Evolutionary conservation across 2,797 vertebrate species (phyloP), one percentile per base, ranked within the genome.

Genomic region (Lagorchestes hirsutus): DNA sequence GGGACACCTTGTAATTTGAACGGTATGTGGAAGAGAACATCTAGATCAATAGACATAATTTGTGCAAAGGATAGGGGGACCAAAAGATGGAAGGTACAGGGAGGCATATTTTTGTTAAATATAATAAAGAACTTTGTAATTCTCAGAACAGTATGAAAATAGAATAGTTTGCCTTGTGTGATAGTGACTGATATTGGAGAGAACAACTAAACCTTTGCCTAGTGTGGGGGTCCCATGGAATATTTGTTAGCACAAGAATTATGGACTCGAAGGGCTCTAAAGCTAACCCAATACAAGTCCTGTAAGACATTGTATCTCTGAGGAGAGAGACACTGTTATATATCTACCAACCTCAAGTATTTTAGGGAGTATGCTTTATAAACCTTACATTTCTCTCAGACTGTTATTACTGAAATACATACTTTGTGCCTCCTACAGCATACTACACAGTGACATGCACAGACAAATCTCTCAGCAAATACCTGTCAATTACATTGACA

Each of bases 401-500:
- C 40, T 82, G 59, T 67, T 67, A 46, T 87, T 87, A 87, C 22
- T 50, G 50, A 40, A 87, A 87, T 87, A 50, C 74, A 87, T 27
- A 50, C 74, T 87, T 95, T 52, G 54, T 27, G 52, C 28, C 52
- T 46, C 56, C 6, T 5, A 50, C 18, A 46, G 9, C 22, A 54
- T 40, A 52, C 22, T 14, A 57, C 46, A 57, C 55, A 56, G 31
- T 16, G 14, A 4, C 55, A 0, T 54, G 46, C 40, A 54, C 14
- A 46, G n/a, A 29, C 16, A 34, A 34, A 31, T 90, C 40, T 54
- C 28, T 94, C 11, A 1, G 14, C 18, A 34, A 59, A 58, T 50
- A 93, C 93, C 27, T 93, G 52, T 46, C 91, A 56, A 90, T 12
- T 55, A 92, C 91, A n/a, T 95, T 92, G 93, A 95, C 91, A 96